Base-by-base conservation (phyloP, 23 tunicate genomes). In the Corella eumyota region DNA sequence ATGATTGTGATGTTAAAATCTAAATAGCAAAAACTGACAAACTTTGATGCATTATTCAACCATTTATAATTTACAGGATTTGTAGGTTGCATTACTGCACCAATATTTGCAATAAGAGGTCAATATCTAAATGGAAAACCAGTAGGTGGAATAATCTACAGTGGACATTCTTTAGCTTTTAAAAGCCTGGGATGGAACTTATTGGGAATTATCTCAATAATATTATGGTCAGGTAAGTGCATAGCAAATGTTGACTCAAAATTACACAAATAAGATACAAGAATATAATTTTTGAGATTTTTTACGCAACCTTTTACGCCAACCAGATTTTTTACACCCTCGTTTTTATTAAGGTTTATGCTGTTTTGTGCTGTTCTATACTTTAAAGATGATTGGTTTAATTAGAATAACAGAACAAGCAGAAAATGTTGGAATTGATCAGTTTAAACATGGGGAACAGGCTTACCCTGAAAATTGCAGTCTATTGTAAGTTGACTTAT, bases 101-200 rank as follows among this genome's bases (percentile, higher is more conserved):
- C 90, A 0, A 49, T 81, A 9, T 72, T 81, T 34, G 90, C 74
- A 3, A 59, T 81, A 2, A 64, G 79, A 24, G 90, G 90, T 6
- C 78, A 72, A 45, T 19, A 21, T 27, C 32, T 53, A 19, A 38
- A 65, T 31, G 90, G 90, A 33, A 27, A 20, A 1, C 70, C 58
- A 24, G 79, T 72, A 11, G 78, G 79, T 17, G 90, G 90, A 23
- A 56, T 72, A 0, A 33, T 81, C 31, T 72, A 56, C 35, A 51
- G 78, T 19, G 64, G 65, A 2, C 73, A 65, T 32, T 2, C 2
- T 17, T 47, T 20, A 35, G 90, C 90, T 11, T 66, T 36, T 23
- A 68, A 33, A 1, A 55, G 80, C n/a, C 53, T 81, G 0, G 90
- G 69, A n/a, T 81, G 90, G 90, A 72, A 66, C 32, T 38, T 72